Percentiles rank a stretch among this genome's conserved stretches.
These are phyloP conservation scores for Drosophila peninsularis DNA, from an alignment of 2,888 invertebrate genomes.

Conservation along the genomic window DNA sequence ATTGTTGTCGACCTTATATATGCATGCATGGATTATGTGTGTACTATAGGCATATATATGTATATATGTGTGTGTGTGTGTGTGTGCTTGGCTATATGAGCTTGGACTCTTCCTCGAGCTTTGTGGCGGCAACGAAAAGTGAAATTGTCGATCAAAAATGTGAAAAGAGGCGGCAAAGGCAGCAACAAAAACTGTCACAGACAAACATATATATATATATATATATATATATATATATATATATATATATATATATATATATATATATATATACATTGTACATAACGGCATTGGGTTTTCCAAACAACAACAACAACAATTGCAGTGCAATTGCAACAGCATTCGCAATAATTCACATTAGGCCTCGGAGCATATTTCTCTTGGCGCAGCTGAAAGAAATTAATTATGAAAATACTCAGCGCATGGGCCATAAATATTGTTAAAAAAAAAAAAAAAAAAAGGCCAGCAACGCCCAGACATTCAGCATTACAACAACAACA, in stretches of 20 bases:
- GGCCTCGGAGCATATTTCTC: conserved; percentile 46
- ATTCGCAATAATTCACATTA: conserved; percentile 62
- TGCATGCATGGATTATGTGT: conserved; percentile 24
- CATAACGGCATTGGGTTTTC: conserved; percentile 51
- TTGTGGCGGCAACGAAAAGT: conserved; percentile 63
- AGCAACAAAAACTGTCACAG: conserved; percentile 71
- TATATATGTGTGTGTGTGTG: not conserved
- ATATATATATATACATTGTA: not conserved
- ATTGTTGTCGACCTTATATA: conserved; percentile 63
- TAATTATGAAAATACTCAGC: conserved; percentile 73
- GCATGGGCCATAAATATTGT: conserved; percentile 52
- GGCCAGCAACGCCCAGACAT: conserved; percentile 24
- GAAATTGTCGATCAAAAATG: conserved; percentile 75
- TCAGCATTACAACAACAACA: conserved; percentile 16
- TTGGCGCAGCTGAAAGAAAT: conserved; percentile 59
- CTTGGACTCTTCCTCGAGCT: conserved; percentile 41
- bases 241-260: not conserved
- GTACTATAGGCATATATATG: not conserved
- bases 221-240: not conserved
- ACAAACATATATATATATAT: conserved; percentile 12
- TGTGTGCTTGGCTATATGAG: not conserved
- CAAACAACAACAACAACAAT: conserved; percentile 33
- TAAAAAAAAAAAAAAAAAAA: conserved; percentile 9
- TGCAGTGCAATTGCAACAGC: conserved; percentile 22
- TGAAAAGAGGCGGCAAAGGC: conserved; percentile 50